These are phyloP conservation scores for Lutraria lutraria DNA, from an alignment of 2,888 invertebrate species.

Conservation along the genomic window DNA sequence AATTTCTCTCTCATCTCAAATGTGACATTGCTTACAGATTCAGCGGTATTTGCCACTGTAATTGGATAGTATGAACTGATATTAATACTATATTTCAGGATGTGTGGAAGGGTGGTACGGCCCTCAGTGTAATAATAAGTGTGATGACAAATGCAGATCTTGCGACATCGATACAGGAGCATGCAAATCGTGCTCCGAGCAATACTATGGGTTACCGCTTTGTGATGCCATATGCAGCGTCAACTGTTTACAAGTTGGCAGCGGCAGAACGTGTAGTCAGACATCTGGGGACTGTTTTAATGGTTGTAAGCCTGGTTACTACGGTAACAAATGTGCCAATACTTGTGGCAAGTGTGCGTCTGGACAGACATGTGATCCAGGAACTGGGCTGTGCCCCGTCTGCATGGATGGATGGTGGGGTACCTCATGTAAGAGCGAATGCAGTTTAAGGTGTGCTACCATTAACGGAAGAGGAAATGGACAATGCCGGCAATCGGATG, in stretches of 20 bases:
- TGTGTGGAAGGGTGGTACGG: constrained; percentile 52
- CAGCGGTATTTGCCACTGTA: no score
- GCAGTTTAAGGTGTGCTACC: constrained; percentile 29
- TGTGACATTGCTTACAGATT: no score
- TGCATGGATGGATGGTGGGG: constrained; percentile 47
- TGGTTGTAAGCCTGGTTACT: constrained; percentile 53
- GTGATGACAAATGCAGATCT: constrained; percentile 32
- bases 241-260: constrained; percentile 26
- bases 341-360: constrained; percentile 46
- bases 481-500: constrained; percentile 43
- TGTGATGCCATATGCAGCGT: constrained; percentile 51
- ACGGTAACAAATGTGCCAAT: constrained; percentile 36
- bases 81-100: constrained; percentile 44
- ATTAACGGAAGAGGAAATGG: background rate
- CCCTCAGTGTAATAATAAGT: constrained; percentile 33
- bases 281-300: constrained; percentile 38
- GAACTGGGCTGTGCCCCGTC: constrained; percentile 36
- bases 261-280: constrained; percentile 37
- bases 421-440: constrained; percentile 25
- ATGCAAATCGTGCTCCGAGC: constrained; percentile 38
- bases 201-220: constrained; percentile 34
- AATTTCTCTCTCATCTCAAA: no score
- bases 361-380: constrained; percentile 24
- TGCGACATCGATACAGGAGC: constrained; percentile 39
- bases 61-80: no score